These are phyloP conservation scores for Paraescarpia echinospica DNA, from an alignment of 1,140 invertebrate genomes.

Conservation along the genomic window DNA sequence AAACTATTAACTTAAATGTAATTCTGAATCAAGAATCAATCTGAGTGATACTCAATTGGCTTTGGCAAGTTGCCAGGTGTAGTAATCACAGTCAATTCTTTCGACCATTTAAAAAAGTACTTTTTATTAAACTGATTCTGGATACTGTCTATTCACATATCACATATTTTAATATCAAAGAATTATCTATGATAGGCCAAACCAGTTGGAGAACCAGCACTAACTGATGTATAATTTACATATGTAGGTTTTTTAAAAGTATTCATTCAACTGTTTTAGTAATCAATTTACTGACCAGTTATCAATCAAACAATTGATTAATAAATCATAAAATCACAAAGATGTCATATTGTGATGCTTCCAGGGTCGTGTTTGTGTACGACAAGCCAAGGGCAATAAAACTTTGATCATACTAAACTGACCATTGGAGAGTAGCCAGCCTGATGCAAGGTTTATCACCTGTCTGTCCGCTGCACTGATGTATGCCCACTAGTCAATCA, in stretches of 20 bases:
- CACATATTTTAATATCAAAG: no score
- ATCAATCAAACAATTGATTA: background rate
- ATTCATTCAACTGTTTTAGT: background rate
- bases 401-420: background rate
- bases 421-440: background rate
- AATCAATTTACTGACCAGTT: background rate
- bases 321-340: background rate
- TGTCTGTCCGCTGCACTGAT: background rate
- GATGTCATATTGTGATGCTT: background rate
- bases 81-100: no score
- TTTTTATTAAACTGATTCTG: no score
- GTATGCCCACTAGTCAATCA: background rate
- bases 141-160: no score
- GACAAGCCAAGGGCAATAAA: background rate
- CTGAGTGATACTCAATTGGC: no score
- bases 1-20: no score
- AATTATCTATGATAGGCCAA: no score
- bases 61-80: no score
- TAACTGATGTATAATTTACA: background rate
- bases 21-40: no score
- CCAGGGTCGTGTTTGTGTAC: background rate
- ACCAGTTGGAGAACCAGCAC: no score
- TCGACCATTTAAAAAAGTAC: no score
- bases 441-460: background rate
- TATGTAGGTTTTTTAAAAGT: background rate